Evolutionary conservation across 2,888 invertebrate species (phyloP).

Genomic region (Diarsia mendica): DNA sequence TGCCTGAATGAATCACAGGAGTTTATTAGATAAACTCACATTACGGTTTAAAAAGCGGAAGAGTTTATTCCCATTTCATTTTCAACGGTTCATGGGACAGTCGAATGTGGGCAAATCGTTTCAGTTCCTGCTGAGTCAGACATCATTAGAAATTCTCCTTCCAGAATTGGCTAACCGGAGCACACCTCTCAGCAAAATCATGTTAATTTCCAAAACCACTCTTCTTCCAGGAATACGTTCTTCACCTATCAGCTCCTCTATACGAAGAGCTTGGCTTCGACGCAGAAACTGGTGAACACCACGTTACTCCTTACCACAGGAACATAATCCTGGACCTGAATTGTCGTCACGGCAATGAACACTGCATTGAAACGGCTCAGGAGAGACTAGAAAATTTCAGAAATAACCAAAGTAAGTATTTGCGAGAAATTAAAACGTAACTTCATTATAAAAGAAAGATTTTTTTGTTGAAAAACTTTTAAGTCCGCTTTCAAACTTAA

Average conservation of each 20-base stretch:
- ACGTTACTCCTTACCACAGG: conserved; percentile 84
- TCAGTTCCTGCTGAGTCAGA: no score
- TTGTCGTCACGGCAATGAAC: conserved; percentile 81
- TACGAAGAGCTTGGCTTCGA: conserved; percentile 82
- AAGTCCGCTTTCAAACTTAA: background rate
- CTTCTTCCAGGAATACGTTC: conserved; percentile 75
- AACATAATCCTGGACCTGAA: conserved; percentile 83
- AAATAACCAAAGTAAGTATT: conserved; percentile 83
- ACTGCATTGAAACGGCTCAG: conserved; percentile 77
- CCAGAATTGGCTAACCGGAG: background rate
- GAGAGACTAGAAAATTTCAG: conserved; percentile 77
- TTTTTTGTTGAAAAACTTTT: background rate
- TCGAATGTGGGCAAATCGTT: no score
- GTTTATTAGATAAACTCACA: no score
- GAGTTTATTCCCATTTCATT: no score
- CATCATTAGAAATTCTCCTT: background rate
- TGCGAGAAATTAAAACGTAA: background rate
- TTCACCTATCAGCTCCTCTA: conserved; percentile 79
- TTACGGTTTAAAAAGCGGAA: no score
- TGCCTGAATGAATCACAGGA: no score
- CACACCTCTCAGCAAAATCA: background rate
- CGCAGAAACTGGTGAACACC: conserved; percentile 72
- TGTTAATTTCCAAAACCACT: background rate
- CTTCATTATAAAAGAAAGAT: background rate
- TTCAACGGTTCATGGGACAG: no score